These are phyloP conservation scores for Helarctos malayanus DNA, from an alignment of 2,797 vertebrate genomes.

Conservation along the genomic window DNA sequence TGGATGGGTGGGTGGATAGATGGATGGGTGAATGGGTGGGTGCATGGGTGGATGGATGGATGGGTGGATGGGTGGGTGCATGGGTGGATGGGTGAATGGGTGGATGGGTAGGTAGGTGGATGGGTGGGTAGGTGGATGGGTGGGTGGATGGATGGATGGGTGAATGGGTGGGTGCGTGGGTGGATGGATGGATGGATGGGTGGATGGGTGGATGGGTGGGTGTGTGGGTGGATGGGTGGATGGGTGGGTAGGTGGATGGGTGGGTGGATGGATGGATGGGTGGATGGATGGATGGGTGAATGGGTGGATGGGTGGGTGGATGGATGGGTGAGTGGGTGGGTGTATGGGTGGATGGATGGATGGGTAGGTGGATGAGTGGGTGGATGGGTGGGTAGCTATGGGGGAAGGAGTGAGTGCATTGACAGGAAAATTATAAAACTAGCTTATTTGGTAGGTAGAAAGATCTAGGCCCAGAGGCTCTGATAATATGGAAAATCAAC, in stretches of 20 bases:
- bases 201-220: too few species aligned
- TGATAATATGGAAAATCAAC: neutral
- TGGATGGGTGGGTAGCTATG: neutral
- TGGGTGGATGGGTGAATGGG: neutral
- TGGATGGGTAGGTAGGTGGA: fast-evolving
- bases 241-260: neutral
- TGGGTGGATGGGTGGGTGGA: too few species aligned
- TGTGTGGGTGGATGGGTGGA: neutral
- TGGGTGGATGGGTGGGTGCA: neutral
- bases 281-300: too few species aligned
- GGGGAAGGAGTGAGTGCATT: neutral
- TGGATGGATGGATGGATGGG: too few species aligned
- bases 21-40: too few species aligned
- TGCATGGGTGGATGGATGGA: too few species aligned
- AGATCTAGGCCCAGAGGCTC: neutral
- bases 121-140: neutral
- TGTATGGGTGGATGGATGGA: neutral
- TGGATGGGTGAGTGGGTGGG: neutral
- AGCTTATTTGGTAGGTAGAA: neutral
- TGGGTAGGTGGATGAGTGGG: too few species aligned
- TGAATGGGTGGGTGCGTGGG: neutral
- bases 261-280: fast-evolving
- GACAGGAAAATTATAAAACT: neutral
- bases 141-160: neutral
- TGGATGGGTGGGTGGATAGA: neutral